Base-by-base conservation (phyloP, 2,113 vertebrate species). In the Ciconia boyciana region DNA sequence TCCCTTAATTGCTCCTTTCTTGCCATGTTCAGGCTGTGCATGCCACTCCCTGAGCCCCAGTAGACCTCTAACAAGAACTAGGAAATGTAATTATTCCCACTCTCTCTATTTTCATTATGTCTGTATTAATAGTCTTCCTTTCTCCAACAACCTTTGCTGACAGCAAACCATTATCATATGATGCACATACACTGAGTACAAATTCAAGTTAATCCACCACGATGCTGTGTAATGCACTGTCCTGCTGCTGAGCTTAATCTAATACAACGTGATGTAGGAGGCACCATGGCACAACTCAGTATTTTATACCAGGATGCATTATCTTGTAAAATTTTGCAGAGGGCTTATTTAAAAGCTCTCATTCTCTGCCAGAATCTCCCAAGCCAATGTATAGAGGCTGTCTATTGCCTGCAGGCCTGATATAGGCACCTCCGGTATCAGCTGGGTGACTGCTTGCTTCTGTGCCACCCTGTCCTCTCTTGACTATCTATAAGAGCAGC, bases 51-150 rank as follows among this genome's bases (percentile, higher is more conserved):
- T 17, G 70, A 87, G 84, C 74, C 87, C 79, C 90, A 20, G 36
- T 11, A 24, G 55, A 49, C 62, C 65, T 94, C 51, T 31, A 51
- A 87, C 36, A 62, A 80, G 68, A 77, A 32, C 81, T 11, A 77
- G 76, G 72, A 93, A 93, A 95, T 80, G 62, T 74, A 49, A 96
- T 93, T 82, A 71, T 95, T 90, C 87, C 84, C 91, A 69, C 81
- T 94, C 77, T 60, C 94, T 91, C 84, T 54, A 81, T 93, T 94
- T 95, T 65, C 82, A 83, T 94, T 86, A 87, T 5, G 85, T 86
- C 94, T 78, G 58, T 43, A 95, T 94, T 74, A 96, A 96, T 91
- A 95, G 62, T 10, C 91, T 91, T 95, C 95, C 71, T 66, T 90
- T 83, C 41, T 28, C 75, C 54, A 65, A 51, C 61, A 62, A 84